Percentiles rank a stretch among this genome's conserved stretches.
phyloP scores from a whole-genome alignment of 1,140 invertebrate species.

The Drosophila busckii region DNA sequence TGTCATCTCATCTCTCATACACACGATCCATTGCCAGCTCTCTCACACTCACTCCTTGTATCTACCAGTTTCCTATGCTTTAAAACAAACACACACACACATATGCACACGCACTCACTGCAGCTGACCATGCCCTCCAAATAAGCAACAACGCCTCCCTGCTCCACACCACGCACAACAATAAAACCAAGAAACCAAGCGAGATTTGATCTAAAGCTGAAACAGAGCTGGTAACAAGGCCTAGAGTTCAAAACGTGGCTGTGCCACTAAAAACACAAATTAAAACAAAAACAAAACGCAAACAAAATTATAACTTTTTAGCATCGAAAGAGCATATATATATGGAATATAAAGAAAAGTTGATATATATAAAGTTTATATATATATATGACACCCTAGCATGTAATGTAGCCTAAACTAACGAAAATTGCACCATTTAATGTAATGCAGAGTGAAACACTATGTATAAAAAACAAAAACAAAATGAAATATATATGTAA shows the following conservation, averaged over 20 bases:
- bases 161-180: neutral
- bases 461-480: constrained; percentile 1
- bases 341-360: neutral
- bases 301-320: constrained; percentile 2
- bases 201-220: constrained; percentile 8
- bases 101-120: constrained; percentile 5
- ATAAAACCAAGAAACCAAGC: constrained; percentile 7
- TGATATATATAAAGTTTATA: constrained; percentile 15
- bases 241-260: constrained; percentile 73
- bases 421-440: constrained; percentile 22
- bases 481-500: neutral
- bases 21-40: no score
- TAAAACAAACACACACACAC: constrained; percentile 13
- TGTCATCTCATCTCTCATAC: no score
- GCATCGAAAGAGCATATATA: constrained; percentile 1
- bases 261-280: constrained; percentile 46
- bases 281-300: constrained; percentile 2
- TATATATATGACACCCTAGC: constrained; percentile 12
- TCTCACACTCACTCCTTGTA: neutral
- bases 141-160: neutral
- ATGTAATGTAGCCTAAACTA: constrained; percentile 3
- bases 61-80: neutral
- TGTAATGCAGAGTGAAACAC: constrained; percentile 6
- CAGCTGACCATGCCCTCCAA: neutral
- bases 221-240: constrained; percentile 50